Percentiles rank a stretch among this genome's conserved stretches.
These are phyloP conservation scores for Sparidentex hasta DNA, from an alignment of 2,797 vertebrate genomes.

Conservation along the genomic window DNA sequence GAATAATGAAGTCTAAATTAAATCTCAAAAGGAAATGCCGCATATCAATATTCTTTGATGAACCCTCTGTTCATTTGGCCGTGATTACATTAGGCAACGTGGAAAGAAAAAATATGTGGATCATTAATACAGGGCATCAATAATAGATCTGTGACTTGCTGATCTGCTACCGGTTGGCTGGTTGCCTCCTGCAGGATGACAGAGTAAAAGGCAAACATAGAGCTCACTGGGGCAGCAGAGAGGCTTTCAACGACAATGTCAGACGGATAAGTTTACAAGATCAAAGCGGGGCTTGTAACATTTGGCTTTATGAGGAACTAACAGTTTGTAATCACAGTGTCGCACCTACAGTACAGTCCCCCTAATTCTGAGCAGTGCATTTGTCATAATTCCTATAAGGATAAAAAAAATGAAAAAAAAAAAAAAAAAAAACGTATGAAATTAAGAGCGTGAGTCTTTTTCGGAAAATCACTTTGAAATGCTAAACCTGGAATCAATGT, in stretches of 20 bases:
- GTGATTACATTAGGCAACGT: constrained; percentile 66
- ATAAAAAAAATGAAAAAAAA: too few species aligned
- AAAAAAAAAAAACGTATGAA: constrained; percentile 39
- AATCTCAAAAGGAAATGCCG: constrained; percentile 57
- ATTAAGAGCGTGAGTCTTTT: constrained; percentile 54
- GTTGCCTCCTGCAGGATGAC: constrained; percentile 48
- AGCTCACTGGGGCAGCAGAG: constrained; percentile 38
- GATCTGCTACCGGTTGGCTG: constrained; percentile 51
- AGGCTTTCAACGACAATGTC: constrained; percentile 62
- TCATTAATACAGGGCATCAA: constrained; percentile 71
- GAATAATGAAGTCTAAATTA: constrained; percentile 32
- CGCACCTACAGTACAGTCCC: constrained; percentile 26
- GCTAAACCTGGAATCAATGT: constrained; percentile 66
- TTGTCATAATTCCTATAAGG: constrained; percentile 43
- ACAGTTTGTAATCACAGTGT: constrained; percentile 65
- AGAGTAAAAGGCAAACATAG: constrained; percentile 54
- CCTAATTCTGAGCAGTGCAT: constrained; percentile 59
- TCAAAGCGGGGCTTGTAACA: constrained; percentile 67
- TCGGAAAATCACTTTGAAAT: constrained; percentile 71
- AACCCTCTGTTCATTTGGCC: constrained; percentile 55
- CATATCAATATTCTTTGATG: constrained; percentile 63
- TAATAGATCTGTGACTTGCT: constrained; percentile 75
- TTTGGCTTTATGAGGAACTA: constrained; percentile 57
- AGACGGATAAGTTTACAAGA: constrained; percentile 59
- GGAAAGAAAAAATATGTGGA: constrained; percentile 53